A percentile compares a stretch with the other conserved stretches of the same genome.
These are phyloP conservation scores for Philypnodon macrostomus DNA, from an alignment of 2,797 vertebrate genomes.

Conservation along the genomic window DNA sequence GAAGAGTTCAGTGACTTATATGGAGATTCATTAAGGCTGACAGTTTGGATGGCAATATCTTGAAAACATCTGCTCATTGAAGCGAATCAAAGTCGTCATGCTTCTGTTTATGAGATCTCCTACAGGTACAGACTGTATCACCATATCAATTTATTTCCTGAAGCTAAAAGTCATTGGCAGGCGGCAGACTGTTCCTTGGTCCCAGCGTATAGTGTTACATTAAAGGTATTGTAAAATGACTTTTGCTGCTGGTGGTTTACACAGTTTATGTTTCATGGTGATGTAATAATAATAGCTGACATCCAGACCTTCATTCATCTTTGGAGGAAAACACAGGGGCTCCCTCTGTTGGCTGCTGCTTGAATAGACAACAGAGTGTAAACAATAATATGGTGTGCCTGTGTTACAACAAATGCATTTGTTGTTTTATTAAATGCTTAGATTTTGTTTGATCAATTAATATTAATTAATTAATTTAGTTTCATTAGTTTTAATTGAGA, in stretches of 20 bases:
- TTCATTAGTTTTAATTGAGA: too few species aligned
- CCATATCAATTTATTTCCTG: constrained; percentile 23
- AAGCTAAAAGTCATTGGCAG: constrained; percentile 14
- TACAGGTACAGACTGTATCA: constrained; percentile 22
- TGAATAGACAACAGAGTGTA: not conserved
- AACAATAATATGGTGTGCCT: too few species aligned
- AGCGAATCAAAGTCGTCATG: not conserved
- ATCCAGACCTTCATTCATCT: constrained; percentile 35
- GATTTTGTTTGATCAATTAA: too few species aligned
- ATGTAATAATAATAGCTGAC: constrained; percentile 29
- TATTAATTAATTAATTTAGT: too few species aligned
- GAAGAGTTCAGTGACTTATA: constrained; percentile 13
- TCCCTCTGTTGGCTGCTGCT: constrained; percentile 56
- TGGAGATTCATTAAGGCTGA: constrained; percentile 12
- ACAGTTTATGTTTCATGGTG: constrained; percentile 19
- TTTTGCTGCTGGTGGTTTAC: constrained; percentile 23
- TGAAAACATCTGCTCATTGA: constrained; percentile 11
- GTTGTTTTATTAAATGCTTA: too few species aligned
- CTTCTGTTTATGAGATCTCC: constrained; percentile 18
- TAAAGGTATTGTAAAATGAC: constrained; percentile 22
- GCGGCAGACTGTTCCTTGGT: constrained; percentile 16
- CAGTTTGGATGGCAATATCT: constrained; percentile 15
- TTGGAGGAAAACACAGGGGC: constrained; percentile 25
- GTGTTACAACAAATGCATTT: too few species aligned
- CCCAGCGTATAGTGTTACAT: constrained; percentile 3